Conservation (phyloP, 2,888 invertebrate genomes). For the Polia nebulosa region DNA sequence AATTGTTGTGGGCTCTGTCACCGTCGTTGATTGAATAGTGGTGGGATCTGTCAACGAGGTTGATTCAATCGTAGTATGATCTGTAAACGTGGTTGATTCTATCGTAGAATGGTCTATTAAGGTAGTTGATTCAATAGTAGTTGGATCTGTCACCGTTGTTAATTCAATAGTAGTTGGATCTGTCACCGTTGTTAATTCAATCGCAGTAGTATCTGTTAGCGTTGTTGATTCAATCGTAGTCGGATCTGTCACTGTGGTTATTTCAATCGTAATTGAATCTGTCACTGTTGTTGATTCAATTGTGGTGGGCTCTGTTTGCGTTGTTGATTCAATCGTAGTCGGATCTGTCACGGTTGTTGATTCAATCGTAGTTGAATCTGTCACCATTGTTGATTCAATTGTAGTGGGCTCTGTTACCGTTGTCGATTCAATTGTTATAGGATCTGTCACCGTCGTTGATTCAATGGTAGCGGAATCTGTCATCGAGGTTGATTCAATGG, state of each 20-base stretch:
- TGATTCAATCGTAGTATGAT: constrained; percentile 4
- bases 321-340: constrained; percentile 13
- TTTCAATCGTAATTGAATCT: background rate
- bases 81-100: background rate
- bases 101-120: background rate
- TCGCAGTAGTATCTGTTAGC: background rate
- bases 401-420: constrained; percentile 10
- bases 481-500: background rate
- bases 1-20: background rate
- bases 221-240: constrained; percentile 11
- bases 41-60: background rate
- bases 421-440: background rate
- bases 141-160: background rate
- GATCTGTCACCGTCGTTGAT: background rate
- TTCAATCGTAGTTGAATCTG: background rate
- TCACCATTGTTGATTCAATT: constrained; percentile 11
- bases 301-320: background rate
- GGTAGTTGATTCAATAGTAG: background rate
- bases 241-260: background rate
- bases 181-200: constrained; percentile 16
- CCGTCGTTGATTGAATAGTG: background rate
- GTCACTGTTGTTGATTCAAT: background rate
- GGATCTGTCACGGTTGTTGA: background rate
- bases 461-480: background rate
- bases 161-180: constrained; percentile 1